Evolutionary conservation across 2,888 invertebrate genomes (phyloP).

Genomic region (Euzophera pinguis): DNA sequence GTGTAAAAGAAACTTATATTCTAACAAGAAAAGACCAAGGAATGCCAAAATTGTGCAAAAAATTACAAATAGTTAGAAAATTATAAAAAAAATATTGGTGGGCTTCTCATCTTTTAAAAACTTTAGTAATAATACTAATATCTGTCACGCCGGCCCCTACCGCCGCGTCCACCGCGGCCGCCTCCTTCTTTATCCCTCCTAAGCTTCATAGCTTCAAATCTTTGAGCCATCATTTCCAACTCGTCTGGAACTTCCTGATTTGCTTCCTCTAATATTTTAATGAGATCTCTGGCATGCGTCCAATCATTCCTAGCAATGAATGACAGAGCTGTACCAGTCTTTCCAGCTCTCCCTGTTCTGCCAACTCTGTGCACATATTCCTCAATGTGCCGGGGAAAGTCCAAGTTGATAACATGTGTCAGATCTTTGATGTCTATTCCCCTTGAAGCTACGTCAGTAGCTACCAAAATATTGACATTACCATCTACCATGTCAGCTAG

Average conservation of each 20-base stretch:
- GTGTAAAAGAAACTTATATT: constrained; percentile 7
- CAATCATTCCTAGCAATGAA: constrained; percentile 90
- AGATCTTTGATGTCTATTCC: constrained; percentile 95
- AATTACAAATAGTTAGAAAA: neutral
- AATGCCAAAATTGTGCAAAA: neutral
- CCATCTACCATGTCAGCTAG: constrained; percentile 91
- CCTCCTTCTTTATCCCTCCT: constrained; percentile 78
- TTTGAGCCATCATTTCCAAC: constrained; percentile 86
- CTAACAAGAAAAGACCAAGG: neutral
- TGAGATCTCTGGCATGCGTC: constrained; percentile 89
- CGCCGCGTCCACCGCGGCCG: constrained; percentile 51
- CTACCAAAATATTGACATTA: constrained; percentile 89
- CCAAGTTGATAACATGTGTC: constrained; percentile 94
- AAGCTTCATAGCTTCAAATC: constrained; percentile 85
- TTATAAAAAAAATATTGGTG: neutral
- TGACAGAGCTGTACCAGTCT: constrained; percentile 89
- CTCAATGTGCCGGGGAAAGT: constrained; percentile 96
- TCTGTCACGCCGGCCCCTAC: constrained; percentile 45
- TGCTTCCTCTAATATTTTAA: constrained; percentile 92
- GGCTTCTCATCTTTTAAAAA: neutral
- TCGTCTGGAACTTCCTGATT: constrained; percentile 90
- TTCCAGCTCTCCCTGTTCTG: constrained; percentile 95
- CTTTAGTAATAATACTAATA: constrained; percentile 34
- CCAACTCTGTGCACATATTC: constrained; percentile 98
- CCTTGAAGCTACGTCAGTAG: constrained; percentile 96